Base-by-base conservation (phyloP, 2,113 vertebrate genomes). In the Xenus cinereus region DNA sequence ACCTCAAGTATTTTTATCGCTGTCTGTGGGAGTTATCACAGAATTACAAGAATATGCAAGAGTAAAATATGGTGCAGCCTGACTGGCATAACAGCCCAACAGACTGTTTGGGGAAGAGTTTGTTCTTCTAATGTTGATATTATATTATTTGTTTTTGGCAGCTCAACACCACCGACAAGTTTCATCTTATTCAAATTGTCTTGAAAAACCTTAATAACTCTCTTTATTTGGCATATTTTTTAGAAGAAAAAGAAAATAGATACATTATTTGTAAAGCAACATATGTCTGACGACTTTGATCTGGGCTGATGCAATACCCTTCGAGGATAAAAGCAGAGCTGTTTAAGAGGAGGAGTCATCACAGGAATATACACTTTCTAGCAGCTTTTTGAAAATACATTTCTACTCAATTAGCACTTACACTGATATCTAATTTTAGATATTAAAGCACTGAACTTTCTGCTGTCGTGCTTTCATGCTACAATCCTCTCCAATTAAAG, bases 121-220 rank as follows among this genome's bases (percentile, higher is more conserved):
- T 92, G 77, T 89, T 96, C 88, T 93, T 54, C 95, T 92, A 87
- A 95, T 57, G 86, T 23, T 97, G 94, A 92, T 82, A 67, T 90
- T 90, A 21, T 72, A 92, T 82, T 39, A 45, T 96, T 97, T 96
- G 75, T 10, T 97, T 93, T 79, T 73, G 80, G 96, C 91, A 95
- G 50, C 80, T 96, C 92, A 64, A 66, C 78, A 74, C 59, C 77
- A 80, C 32, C 17, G 11, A 51, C 63, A 94, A 72, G 62, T 95
- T 93, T 89, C 51, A 93, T 91, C 66, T 91, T 87, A 94, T 66
- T 91, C 57, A 68, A 95, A 92, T 87, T 83, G 64, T 73, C 87
- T 79, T 81, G 39, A 95, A 96, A 96, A 96, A 62, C 84, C 86
- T 87, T 90, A 90, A 76, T 37, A 89, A 80, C n/a, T 69, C 54